Conservation (phyloP, 2,113 vertebrate species). For the Fulmarus glacialis region DNA sequence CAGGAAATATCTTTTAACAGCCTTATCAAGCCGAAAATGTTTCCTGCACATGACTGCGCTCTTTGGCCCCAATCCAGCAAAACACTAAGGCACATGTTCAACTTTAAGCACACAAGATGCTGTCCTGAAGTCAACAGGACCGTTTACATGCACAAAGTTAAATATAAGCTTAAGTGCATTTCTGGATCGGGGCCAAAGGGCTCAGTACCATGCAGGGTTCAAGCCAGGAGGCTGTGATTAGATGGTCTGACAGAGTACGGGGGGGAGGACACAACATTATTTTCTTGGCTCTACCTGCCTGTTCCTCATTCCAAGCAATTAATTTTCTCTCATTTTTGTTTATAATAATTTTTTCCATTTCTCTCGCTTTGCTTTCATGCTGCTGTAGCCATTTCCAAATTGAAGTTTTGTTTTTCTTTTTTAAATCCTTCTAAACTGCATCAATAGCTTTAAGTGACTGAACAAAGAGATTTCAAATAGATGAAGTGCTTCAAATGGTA, state of each 20-base stretch:
- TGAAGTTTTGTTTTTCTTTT: slow-evolving; percentile 44
- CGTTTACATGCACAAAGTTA: slow-evolving; percentile 50
- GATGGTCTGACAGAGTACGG: background rate
- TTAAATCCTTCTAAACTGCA: slow-evolving; percentile 46
- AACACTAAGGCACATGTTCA: slow-evolving; percentile 48
- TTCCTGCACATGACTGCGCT: background rate
- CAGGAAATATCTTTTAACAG: slow-evolving; percentile 46
- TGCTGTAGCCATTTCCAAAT: slow-evolving; percentile 24
- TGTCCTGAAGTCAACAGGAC: slow-evolving; percentile 40
- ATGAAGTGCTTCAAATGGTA: slow-evolving; percentile 62
- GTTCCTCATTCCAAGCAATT: slow-evolving; percentile 33
- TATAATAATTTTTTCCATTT: slow-evolving; percentile 13
- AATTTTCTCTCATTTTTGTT: slow-evolving; percentile 42
- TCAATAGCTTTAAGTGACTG: slow-evolving; percentile 45
- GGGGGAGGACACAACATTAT: background rate
- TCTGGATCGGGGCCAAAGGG: slow-evolving; percentile 43
- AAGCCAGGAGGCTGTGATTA: slow-evolving; percentile 33
- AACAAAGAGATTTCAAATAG: slow-evolving; percentile 65
- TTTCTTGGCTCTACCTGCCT: slow-evolving; percentile 47
- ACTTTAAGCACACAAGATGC: slow-evolving; percentile 47
- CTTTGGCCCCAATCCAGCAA: slow-evolving; percentile 41
- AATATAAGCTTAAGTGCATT: slow-evolving; percentile 61
- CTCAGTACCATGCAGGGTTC: slow-evolving; percentile 25
- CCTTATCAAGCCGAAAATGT: slow-evolving; percentile 45
- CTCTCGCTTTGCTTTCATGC: slow-evolving; percentile 12